These are phyloP conservation scores for Phenganax marumi DNA, from an alignment of 92 coral and sea anemone genomes.

Conservation along the genomic window DNA sequence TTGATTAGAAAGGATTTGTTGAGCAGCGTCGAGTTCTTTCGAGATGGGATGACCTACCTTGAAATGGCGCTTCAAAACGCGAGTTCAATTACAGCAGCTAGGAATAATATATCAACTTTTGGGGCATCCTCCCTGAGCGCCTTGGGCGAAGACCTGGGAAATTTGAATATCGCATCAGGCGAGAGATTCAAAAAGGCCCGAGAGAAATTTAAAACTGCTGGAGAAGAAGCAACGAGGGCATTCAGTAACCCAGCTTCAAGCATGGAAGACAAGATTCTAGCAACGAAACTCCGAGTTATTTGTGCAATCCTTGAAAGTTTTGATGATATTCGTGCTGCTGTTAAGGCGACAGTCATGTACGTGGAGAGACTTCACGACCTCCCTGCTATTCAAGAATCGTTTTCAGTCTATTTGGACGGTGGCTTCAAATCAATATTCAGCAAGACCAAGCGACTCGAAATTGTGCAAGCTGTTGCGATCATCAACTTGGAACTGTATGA, in stretches of 20 bases:
- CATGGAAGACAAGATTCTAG: neutral
- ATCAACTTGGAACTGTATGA: neutral
- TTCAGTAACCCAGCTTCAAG: slow-evolving; percentile 16
- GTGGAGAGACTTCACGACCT: neutral
- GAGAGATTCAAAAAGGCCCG: neutral
- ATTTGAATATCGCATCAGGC: neutral
- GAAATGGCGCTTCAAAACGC: neutral
- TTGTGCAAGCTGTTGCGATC: neutral
- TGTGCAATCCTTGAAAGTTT: neutral
- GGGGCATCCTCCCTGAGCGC: neutral
- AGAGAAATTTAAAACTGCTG: neutral
- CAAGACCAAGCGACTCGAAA: neutral
- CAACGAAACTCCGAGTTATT: neutral
- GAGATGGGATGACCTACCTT: slow-evolving; percentile 11
- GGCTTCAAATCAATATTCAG: slow-evolving; percentile 3
- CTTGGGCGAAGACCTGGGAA: neutral
- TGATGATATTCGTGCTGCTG: neutral
- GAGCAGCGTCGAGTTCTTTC: slow-evolving; percentile 7
- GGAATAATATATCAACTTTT: neutral
- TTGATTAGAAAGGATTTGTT: neutral
- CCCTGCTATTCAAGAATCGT: neutral
- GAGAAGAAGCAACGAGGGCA: slow-evolving; percentile 8
- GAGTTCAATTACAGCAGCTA: neutral
- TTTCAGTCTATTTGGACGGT: slow-evolving; percentile 5
- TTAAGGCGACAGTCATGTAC: neutral